Evolutionary conservation across 2,113 vertebrate genomes (phyloP), one percentile per base, ranked within the genome.

Genomic region (Prionailurus viverrinus): DNA sequence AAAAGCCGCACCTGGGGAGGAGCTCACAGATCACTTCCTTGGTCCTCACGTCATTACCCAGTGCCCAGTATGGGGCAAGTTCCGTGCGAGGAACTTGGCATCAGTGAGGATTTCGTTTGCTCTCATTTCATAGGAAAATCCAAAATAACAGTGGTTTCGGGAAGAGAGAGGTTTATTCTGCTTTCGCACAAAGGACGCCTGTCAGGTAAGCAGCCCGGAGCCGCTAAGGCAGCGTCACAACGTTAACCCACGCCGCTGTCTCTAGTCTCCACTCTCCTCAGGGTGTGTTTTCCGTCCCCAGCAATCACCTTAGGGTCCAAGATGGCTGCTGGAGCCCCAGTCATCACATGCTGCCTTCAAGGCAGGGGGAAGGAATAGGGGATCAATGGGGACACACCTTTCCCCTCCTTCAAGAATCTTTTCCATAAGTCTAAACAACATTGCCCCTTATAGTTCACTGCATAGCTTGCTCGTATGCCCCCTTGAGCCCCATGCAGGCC

Each of bases 201-300:
- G 29, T 39, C 13, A 48, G 25, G 69, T 8, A 48, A 31, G 55
- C 5, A 5, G 68, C n/a, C 41, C 41, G 66, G 31, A 71, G 55
- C 12, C 12, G n/a, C 7, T 1, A 2, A 1, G n/a, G 33, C 9
- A 11, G 55, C 25, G 7, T 15, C 39, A 12, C 51, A 39, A 3
- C 0, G 51, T 4, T 19, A 68, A 58, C 55, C 23, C 48, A 31
- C 68, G 16, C 53, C 14, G 8, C 55, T 9, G 1, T 41, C n/a
- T 87, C 39, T 53, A 69, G 41, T 87, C 13, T n/a, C 53, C 41
- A 18, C 55, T 29, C 41, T 12, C 29, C 9, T 82, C 16, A 45
- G 58, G 4, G 15, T 51, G 36, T 61, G 41, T n/a, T 6, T 65
- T 45, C 23, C 18, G 7, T 41, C 19, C 25, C 66, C 31, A 33